Evolutionary conservation across 2,797 vertebrate genomes (phyloP).

Genomic region (Pangasius sanitwongsei): DNA sequence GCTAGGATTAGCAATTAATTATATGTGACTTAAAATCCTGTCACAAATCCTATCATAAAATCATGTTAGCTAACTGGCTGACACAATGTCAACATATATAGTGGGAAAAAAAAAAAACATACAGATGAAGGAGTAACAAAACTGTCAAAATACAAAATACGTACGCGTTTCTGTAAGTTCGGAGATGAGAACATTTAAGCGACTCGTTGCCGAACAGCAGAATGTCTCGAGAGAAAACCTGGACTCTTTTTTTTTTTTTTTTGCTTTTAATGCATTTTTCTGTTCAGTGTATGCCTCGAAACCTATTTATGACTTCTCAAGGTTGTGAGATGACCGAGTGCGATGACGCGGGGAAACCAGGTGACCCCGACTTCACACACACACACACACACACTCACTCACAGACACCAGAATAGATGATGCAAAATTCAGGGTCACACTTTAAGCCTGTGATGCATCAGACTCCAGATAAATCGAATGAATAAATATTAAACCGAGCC

Average conservation of each 20-base stretch:
- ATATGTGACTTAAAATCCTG: background rate
- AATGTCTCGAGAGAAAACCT: background rate
- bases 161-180: background rate
- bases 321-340: constrained; percentile 17
- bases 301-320: constrained; percentile 20
- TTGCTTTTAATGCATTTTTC: background rate
- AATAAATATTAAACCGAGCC: background rate
- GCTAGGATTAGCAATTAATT: background rate
- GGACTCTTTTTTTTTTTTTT: background rate
- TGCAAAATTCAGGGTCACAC: background rate
- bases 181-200: background rate
- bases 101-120: background rate
- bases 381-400: background rate
- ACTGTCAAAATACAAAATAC: background rate
- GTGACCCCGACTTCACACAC: background rate
- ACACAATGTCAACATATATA: background rate
- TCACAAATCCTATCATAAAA: background rate
- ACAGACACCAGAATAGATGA: constrained; percentile 33
- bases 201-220: background rate
- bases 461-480: background rate
- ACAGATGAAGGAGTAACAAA: background rate
- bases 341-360: constrained; percentile 2
- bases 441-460: constrained; percentile 18
- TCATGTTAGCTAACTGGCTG: background rate
- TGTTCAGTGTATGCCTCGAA: background rate